Evolutionary conservation across 2,888 invertebrate species (phyloP), one percentile per base, ranked within the genome.

Genomic region (Ceriagrion tenellum): DNA sequence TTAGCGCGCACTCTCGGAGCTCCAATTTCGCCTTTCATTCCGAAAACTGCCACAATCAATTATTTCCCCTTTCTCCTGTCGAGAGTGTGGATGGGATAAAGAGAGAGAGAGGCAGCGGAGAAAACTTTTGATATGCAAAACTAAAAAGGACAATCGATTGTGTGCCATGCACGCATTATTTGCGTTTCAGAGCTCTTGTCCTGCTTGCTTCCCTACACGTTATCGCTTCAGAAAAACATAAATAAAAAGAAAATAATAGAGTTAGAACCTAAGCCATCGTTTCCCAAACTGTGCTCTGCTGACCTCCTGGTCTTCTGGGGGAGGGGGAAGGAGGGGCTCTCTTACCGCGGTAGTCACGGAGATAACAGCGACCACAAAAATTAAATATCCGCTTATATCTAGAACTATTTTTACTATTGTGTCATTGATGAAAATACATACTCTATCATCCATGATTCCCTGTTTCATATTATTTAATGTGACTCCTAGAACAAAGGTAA

Each of bases 11-110:
- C 69, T 8, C 81, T 12, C 81, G 13, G 26, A 30, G 30, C 35
- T 35, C 35, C 81, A 10, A 81, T 81, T 81, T 81, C 4, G 35
- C 81, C 81, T 81, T 81, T 81, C 81, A 35, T 35, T 30, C 81
- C 35, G 16, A 81, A 35, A 30, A 35, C 35, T 16, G 35, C 13
- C 81, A 81, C 35, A 35, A 30, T 81, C 81, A 35, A 81, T 81
- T 81, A 81, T 81, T 81, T 81, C 81, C 18, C 81, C 35, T 81
- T 30, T 81, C 35, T 69, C 69, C n/a, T 69, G 69, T n/a, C 69
- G 69, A 69, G 69, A 69, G 18, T 16, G 20, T 16, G 20, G 59
- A 59, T 6, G 59, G 13, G 20, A 59, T 16, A 12, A n/a, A 69
- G 69, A n/a, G 26, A 69, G 35, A 35, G 81, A 35, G 81, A 16